Conservation (phyloP, 2,113 vertebrate genomes). For the Ictalurus furcatus region DNA sequence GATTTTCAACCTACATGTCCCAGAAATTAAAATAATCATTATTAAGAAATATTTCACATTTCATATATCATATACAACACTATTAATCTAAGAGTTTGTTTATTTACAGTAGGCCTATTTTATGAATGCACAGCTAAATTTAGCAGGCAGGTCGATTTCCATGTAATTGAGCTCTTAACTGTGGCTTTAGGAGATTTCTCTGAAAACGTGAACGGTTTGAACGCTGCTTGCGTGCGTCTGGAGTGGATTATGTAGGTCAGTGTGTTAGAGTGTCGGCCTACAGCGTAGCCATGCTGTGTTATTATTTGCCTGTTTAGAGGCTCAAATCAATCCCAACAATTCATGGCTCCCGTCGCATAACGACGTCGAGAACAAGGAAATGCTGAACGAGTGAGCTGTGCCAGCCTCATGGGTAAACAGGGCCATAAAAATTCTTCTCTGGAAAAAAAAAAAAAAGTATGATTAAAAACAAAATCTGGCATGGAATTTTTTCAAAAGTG, state of each 20-base stretch:
- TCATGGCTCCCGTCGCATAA: background rate
- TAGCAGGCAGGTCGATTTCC: constrained; percentile 2
- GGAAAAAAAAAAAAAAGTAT: constrained; percentile 19
- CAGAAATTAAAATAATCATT: background rate
- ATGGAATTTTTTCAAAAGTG: constrained; percentile 42
- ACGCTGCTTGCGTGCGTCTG: background rate
- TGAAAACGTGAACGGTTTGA: background rate
- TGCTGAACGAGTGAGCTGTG: constrained; percentile 12
- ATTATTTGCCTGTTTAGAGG: constrained; percentile 39
- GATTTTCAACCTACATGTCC: background rate
- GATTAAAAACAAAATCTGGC: background rate
- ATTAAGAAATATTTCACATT: background rate
- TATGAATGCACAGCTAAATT: background rate
- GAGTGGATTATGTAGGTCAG: constrained; percentile 56
- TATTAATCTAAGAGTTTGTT: background rate
- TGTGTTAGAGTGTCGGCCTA: constrained; percentile 44
- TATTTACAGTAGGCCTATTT: background rate
- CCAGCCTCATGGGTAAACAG: background rate
- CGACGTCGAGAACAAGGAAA: background rate
- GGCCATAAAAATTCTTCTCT: background rate
- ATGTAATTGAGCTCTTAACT: background rate
- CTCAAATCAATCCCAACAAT: constrained; percentile 20
- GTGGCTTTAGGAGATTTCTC: background rate
- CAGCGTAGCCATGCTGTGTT: constrained; percentile 43
- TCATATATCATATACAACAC: background rate